These are phyloP conservation scores for Zoanthus sansibaricus DNA, from an alignment of 92 coral and sea anemone species.

Conservation along the genomic window DNA sequence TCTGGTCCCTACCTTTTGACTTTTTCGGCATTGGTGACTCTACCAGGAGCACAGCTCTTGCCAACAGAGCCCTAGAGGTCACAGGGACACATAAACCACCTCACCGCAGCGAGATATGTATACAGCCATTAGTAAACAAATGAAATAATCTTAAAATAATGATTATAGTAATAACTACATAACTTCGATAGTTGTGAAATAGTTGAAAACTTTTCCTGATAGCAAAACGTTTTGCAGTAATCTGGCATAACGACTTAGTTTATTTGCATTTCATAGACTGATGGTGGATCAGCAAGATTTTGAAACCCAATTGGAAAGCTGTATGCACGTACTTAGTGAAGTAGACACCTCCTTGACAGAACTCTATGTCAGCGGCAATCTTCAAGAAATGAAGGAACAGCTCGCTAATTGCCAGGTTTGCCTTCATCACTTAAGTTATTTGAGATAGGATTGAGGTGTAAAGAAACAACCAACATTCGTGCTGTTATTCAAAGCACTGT, in stretches of 20 bases:
- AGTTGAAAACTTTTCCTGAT: not conserved
- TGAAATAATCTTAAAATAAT: too few species aligned
- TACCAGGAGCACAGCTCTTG: too few species aligned
- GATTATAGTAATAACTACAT: too few species aligned
- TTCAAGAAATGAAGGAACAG: slow-evolving; percentile 82
- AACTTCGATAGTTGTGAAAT: too few species aligned
- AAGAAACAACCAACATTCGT: not conserved
- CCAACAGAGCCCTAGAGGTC: too few species aligned
- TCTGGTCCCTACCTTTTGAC: too few species aligned
- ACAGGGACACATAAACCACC: too few species aligned
- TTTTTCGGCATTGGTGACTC: too few species aligned
- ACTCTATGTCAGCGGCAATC: slow-evolving; percentile 63
- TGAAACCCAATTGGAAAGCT: slow-evolving; percentile 86
- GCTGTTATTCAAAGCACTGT: not conserved
- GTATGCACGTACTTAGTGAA: slow-evolving; percentile 78
- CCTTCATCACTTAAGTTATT: not conserved
- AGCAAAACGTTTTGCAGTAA: not conserved
- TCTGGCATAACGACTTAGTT: not conserved
- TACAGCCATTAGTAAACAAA: too few species aligned
- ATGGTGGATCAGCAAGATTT: slow-evolving; percentile 92
- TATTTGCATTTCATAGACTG: slow-evolving; percentile 30
- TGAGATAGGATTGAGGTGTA: not conserved
- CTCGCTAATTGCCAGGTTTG: slow-evolving; percentile 84
- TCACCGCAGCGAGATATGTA: too few species aligned
- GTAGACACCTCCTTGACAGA: slow-evolving; percentile 74